phyloP scores from a whole-genome alignment of 2,888 invertebrate genomes.

The Nemotelus nigrinus region DNA sequence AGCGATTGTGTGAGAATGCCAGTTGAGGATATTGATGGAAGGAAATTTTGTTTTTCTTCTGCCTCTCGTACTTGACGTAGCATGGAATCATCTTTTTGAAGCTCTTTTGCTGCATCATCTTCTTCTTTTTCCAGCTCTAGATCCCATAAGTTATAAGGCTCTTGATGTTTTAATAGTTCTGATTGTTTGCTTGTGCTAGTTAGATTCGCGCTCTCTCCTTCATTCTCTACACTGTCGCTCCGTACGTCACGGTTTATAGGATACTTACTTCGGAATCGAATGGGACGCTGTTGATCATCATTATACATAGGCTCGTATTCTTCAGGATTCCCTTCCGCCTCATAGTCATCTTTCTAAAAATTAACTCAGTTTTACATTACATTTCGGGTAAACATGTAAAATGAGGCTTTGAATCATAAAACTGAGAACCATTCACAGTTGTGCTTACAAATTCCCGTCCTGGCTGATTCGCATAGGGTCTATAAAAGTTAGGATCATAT shows the following conservation, averaged over 20 bases:
- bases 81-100: conserved; percentile 53
- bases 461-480: conserved; percentile 49
- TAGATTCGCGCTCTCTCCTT: conserved; percentile 47
- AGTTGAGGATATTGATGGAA: conserved; percentile 61
- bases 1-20: conserved; percentile 65
- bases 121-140: conserved; percentile 69
- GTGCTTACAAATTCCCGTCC: conserved; percentile 53
- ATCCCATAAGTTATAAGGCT: conserved; percentile 66
- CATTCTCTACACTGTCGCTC: conserved; percentile 55
- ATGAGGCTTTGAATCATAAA: not conserved
- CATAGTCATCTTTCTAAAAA: conserved; percentile 58
- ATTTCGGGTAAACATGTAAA: not conserved
- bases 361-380: not conserved
- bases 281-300: conserved; percentile 60
- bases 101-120: conserved; percentile 62
- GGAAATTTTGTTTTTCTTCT: conserved; percentile 57
- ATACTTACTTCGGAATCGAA: conserved; percentile 61
- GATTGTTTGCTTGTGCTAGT: not conserved
- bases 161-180: conserved; percentile 55
- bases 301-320: conserved; percentile 61
- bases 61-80: conserved; percentile 38
- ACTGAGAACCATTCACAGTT: not conserved
- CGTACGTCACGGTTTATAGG: conserved; percentile 63
- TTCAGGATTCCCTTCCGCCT: conserved; percentile 55
- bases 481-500: conserved; percentile 46